Percentiles rank a stretch among this genome's conserved stretches.
These are phyloP conservation scores for Whitmania pigra DNA, from an alignment of 1,140 invertebrate species.

Conservation along the genomic window DNA sequence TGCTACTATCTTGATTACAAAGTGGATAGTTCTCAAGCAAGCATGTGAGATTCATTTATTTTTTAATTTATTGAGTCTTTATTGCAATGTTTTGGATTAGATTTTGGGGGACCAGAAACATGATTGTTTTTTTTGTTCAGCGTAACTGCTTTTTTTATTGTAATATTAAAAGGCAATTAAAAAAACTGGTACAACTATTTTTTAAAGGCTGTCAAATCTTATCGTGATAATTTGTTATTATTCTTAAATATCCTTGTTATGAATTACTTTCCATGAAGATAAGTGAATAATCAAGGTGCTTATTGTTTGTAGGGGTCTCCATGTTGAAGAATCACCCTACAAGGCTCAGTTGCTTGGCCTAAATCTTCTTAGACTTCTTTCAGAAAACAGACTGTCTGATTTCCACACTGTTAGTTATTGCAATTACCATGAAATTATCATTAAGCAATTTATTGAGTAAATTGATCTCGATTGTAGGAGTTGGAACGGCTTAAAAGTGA, in stretches of 20 bases:
- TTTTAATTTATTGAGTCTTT: too few relatives aligned
- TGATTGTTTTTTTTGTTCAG: too few relatives aligned
- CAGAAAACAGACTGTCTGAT: constrained; percentile 90
- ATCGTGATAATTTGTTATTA: too few relatives aligned
- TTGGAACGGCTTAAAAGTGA: constrained; percentile 83
- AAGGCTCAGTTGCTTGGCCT: constrained; percentile 89
- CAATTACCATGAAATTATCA: constrained; percentile 7
- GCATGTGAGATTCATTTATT: not conserved
- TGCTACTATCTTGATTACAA: constrained; percentile 96
- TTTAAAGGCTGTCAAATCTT: too few relatives aligned
- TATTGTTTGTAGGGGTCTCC: not conserved
- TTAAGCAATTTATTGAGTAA: not conserved
- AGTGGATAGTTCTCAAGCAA: constrained; percentile 40
- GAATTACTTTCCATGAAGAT: too few relatives aligned
- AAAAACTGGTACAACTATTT: too few relatives aligned
- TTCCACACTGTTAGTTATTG: constrained; percentile 67
- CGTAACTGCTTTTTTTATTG: too few relatives aligned
- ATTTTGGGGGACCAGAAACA: too few relatives aligned
- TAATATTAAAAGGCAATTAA: too few relatives aligned
- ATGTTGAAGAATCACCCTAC: constrained; percentile 77
- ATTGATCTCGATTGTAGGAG: constrained; percentile 47
- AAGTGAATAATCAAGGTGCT: too few relatives aligned
- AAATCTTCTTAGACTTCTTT: constrained; percentile 85
- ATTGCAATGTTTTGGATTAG: too few relatives aligned
- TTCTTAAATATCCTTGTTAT: too few relatives aligned